These are phyloP conservation scores for Eulithis prunata DNA, from an alignment of 2,888 invertebrate species.

Conservation along the genomic window DNA sequence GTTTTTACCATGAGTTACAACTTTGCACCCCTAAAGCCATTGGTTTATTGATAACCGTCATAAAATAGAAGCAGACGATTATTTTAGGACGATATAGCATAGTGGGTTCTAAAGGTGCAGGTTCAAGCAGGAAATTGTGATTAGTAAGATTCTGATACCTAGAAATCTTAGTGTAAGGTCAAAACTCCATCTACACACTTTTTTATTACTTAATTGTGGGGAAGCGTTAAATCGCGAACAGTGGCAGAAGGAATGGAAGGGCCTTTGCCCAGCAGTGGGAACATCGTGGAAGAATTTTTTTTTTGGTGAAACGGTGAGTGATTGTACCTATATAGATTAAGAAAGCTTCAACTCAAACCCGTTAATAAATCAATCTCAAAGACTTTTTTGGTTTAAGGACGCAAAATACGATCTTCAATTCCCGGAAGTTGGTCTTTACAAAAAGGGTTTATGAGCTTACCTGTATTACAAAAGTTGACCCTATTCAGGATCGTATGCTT, in stretches of 20 bases:
- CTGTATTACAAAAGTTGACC: conserved; percentile 42
- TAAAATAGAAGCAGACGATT: not conserved
- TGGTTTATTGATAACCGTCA: not conserved
- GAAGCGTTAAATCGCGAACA: no score
- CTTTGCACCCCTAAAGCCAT: not conserved
- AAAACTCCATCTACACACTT: no score
- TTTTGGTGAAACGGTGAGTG: no score
- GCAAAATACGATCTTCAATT: conserved; percentile 1
- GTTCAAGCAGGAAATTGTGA: no score
- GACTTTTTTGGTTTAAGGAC: not conserved
- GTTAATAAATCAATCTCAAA: not conserved
- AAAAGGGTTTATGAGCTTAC: conserved; percentile 34
- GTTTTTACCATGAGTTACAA: conserved; percentile 9
- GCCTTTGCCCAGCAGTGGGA: no score
- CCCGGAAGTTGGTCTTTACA: conserved; percentile 6
- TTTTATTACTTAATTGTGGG: no score
- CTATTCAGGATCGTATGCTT: conserved; percentile 39
- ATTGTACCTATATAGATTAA: not conserved
- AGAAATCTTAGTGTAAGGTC: no score
- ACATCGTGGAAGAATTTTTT: no score
- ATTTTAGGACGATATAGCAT: not conserved
- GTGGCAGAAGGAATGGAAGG: no score
- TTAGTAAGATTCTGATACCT: no score
- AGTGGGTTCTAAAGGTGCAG: no score
- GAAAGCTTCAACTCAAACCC: not conserved